A percentile compares a stretch with the other conserved stretches of the same genome.
These are phyloP conservation scores for Plagodis pulveraria DNA, from an alignment of 2,888 invertebrate genomes.

Conservation along the genomic window DNA sequence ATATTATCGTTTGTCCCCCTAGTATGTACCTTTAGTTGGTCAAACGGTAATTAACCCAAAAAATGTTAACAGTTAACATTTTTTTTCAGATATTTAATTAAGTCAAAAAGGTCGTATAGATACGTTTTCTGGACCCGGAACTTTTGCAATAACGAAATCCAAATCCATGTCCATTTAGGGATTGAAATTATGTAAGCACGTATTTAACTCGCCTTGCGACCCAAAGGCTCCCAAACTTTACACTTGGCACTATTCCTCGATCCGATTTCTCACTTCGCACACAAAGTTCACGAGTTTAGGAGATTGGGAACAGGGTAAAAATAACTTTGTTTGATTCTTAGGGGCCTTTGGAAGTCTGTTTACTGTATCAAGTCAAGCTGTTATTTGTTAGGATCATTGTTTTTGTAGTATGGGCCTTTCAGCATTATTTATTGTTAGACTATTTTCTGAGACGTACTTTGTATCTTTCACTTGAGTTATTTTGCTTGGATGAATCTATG, in stretches of 20 bases:
- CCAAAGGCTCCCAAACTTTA: conserved; percentile 1
- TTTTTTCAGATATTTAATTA: no score
- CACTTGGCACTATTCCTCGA: conserved; percentile 3
- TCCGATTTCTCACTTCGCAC: conserved; percentile 4
- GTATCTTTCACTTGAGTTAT: no score
- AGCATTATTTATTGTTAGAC: not conserved
- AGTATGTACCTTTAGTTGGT: no score
- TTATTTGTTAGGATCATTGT: conserved; percentile 7
- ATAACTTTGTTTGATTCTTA: conserved; percentile 9
- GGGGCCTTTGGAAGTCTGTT: conserved; percentile 1
- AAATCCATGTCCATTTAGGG: not conserved
- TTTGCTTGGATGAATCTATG: no score
- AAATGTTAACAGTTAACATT: no score
- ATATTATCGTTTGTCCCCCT: no score
- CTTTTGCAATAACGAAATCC: no score
- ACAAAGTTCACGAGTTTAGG: conserved; percentile 2
- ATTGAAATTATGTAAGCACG: conserved; percentile 7
- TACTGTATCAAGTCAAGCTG: conserved; percentile 6
- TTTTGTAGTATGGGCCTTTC: conserved; percentile 3
- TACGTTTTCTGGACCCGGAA: no score
- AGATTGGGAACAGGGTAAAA: conserved; percentile 5
- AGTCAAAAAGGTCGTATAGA: no score
- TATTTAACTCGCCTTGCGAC: conserved; percentile 1
- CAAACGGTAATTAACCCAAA: no score
- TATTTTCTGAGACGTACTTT: not conserved